These are phyloP conservation scores for Enhydra lutris DNA, from an alignment of 2,113 vertebrate species.

Conservation along the genomic window DNA sequence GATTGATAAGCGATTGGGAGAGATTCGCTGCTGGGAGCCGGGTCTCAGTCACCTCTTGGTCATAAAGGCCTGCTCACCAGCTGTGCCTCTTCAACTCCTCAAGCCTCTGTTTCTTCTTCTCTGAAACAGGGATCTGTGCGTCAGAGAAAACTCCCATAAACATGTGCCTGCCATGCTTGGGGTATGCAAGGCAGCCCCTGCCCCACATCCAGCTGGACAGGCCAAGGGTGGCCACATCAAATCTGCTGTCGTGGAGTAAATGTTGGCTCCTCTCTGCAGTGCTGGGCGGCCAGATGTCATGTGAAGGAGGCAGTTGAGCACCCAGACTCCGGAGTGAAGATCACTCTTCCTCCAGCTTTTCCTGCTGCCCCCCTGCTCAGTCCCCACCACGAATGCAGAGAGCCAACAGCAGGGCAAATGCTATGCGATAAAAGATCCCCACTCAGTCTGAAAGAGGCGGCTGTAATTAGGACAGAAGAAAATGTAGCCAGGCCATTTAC, in stretches of 20 bases:
- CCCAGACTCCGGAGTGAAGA: not conserved
- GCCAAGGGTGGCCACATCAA: not conserved
- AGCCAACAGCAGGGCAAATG: not conserved
- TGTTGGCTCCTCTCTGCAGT: not conserved
- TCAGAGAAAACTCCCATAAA: not conserved
- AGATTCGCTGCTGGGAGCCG: not conserved
- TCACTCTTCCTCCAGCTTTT: constrained; percentile 14
- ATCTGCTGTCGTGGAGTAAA: not conserved
- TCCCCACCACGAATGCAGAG: not conserved
- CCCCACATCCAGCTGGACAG: fast-evolving
- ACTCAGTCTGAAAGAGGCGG: not conserved
- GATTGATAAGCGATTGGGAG: not conserved
- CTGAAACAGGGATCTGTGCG: not conserved
- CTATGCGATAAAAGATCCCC: not conserved
- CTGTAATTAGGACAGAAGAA: not conserved
- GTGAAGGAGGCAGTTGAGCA: not conserved
- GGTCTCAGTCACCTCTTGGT: not conserved
- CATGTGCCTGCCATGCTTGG: not conserved
- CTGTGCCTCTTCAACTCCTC: not conserved
- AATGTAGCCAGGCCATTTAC: not conserved
- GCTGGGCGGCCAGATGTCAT: not conserved
- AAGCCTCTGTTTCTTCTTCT: not conserved
- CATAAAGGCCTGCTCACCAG: not conserved
- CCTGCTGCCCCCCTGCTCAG: not conserved
- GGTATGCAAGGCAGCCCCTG: not conserved